Base-by-base conservation (phyloP, 1,140 invertebrate genomes). In the Polypedilum pembai region DNA sequence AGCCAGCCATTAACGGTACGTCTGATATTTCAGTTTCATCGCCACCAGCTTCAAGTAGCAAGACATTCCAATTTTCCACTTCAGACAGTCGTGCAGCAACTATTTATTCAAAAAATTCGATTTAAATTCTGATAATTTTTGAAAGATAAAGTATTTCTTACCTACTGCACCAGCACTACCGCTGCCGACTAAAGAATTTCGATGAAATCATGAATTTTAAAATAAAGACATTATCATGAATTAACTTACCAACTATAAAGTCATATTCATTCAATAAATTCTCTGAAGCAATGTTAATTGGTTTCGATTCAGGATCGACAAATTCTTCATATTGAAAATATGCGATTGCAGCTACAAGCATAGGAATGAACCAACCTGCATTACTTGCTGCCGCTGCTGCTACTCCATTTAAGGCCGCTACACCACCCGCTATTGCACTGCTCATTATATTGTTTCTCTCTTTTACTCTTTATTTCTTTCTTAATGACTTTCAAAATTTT, bases 111-210 rank as follows among this genome's bases (percentile, higher is more conserved):
- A 33, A 33, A 33, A 33, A 33, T 33, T 33, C 5, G 5, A 3
- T 33, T 33, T 33, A 3, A 33, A 33, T n/a, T n/a, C n/a, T n/a
- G n/a, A n/a, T n/a, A n/a, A n/a, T n/a, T n/a, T n/a, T n/a, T n/a
- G n/a, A n/a, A n/a, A 5, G 24, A 33, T 5, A 33, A 33, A 33
- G n/a, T n/a, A 33, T 33, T 33, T 3, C 24, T 33, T 33, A 33
- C 24, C 24, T n/a, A 98, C 95, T 3, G 93, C 89, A 20, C 91
- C 96, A 78, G 95, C 94, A 0, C 95, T 98, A 8, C 96, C 96
- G 0, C 90, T 93, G 0, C 97, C 97, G n/a, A 98, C 89, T 75
- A 94, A 85, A 75, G 24, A n/a, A 56, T 56, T 12, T n/a, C 1
- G 15, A 56, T 12, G 4, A 56, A 56, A 15, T 56, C 45, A 56